Base-by-base conservation (phyloP, 2,797 vertebrate genomes). In the Trachurus trachurus region DNA sequence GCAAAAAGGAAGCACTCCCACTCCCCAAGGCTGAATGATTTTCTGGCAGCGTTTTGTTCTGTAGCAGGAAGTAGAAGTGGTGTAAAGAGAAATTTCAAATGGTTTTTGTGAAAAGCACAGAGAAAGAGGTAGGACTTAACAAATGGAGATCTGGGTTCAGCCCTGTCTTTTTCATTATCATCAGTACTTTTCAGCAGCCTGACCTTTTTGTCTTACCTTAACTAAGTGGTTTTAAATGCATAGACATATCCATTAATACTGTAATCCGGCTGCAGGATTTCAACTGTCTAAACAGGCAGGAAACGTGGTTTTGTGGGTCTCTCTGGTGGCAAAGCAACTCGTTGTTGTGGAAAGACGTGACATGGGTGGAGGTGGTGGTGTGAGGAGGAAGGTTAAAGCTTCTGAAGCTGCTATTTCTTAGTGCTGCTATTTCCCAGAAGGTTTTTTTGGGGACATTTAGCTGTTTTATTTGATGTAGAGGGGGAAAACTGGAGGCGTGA, bases 321-420 rank as follows among this genome's bases (percentile, higher is more conserved):
- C 15, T 52, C 3, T n/a, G 26, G 54, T 37, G 59, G 42, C 29
- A 58, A 22, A 74, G 65, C 59, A 50, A 67, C 40, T 58, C 15
- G 1, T 59, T 44, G 44, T 49, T 79, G n/a, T 75, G 78, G 82
- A 74, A 42, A 80, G 77, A 73, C 75, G 68, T 78, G 76, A 84
- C 77, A 65, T 63, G 78, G 81, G 63, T 29, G 75, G 50, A 11
- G 39, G 39, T 15, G 16, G 44, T 16, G 44, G 15, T n/a, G 66
- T 78, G 84, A 66, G 86, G 83, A n/a, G 76, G 68, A 71, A 67
- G 71, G 83, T 79, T 70, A 72, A 63, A 21, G 64, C 67, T 74
- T 68, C 72, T 83, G 75, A 82, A 75, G 71, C 71, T 64, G 74
- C 60, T 66, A 5, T 71, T 82, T 87, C 57, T 66, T 59, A 44